These are phyloP conservation scores for Noctua pronuba DNA, from an alignment of 2,888 invertebrate species.

Conservation along the genomic window DNA sequence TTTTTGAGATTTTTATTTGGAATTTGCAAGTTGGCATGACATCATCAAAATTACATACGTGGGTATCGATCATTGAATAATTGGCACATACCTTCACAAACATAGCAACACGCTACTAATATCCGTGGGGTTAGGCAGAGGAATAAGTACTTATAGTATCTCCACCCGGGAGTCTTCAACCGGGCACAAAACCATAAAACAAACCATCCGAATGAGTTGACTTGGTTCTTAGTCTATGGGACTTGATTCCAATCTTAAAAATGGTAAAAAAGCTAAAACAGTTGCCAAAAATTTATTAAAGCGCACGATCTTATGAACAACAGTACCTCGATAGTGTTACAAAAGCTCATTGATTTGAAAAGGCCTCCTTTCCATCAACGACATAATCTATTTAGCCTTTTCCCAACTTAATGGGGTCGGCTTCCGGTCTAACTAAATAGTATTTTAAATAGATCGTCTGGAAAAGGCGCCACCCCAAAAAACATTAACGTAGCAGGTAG, in stretches of 20 bases:
- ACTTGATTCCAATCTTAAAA: neutral
- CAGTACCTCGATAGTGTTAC: neutral
- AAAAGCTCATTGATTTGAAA: neutral
- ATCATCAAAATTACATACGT: neutral
- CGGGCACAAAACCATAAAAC: neutral
- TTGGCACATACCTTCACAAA: neutral
- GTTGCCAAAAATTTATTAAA: neutral
- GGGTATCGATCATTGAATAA: neutral
- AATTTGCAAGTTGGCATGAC: neutral
- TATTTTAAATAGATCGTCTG: neutral
- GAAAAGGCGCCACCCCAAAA: neutral
- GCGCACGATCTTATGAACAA: neutral
- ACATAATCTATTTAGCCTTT: neutral
- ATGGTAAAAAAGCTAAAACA: neutral
- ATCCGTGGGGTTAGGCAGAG: neutral
- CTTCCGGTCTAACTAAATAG: too few species aligned
- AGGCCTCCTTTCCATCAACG: neutral
- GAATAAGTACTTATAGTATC: neutral
- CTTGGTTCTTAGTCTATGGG: neutral
- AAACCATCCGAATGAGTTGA: neutral
- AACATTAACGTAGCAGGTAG: conserved; percentile 30
- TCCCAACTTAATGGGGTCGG: neutral
- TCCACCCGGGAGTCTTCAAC: neutral
- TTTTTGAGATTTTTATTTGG: neutral
- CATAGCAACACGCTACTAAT: neutral